These are phyloP conservation scores for Lepidocolaptes lacrymiger DNA, from an alignment of 2,797 vertebrate genomes.

Conservation along the genomic window DNA sequence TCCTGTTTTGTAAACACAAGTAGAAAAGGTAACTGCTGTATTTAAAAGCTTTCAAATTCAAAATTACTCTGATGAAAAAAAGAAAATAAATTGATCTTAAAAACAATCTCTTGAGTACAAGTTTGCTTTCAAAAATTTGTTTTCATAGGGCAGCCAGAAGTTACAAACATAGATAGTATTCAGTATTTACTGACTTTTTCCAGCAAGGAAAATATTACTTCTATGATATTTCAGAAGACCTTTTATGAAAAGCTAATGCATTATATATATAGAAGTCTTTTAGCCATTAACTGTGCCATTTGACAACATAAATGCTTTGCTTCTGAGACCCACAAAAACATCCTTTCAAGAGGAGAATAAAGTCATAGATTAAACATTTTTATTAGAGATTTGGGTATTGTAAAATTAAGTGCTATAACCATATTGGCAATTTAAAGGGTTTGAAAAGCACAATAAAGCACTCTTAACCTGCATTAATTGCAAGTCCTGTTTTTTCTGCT, in stretches of 20 bases:
- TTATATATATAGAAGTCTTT: neutral
- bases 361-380: neutral
- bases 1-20: neutral
- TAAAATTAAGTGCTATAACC: constrained; percentile 33
- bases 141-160: neutral
- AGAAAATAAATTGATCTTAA: neutral
- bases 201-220: neutral
- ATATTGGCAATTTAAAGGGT: neutral
- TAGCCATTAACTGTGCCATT: neutral
- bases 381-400: constrained; percentile 4
- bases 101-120: neutral
- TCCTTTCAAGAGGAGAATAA: neutral
- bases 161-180: neutral
- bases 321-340: constrained; percentile 7
- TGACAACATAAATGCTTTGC: neutral
- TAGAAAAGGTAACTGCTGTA: neutral
- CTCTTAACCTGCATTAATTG: neutral
- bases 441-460: neutral
- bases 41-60: neutral
- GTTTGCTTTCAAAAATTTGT: neutral
- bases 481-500: neutral
- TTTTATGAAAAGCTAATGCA: neutral
- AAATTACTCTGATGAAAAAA: neutral
- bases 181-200: neutral
- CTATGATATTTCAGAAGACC: neutral